Conservation (phyloP, 1,140 invertebrate genomes). For the Eubasilissa regina region DNA sequence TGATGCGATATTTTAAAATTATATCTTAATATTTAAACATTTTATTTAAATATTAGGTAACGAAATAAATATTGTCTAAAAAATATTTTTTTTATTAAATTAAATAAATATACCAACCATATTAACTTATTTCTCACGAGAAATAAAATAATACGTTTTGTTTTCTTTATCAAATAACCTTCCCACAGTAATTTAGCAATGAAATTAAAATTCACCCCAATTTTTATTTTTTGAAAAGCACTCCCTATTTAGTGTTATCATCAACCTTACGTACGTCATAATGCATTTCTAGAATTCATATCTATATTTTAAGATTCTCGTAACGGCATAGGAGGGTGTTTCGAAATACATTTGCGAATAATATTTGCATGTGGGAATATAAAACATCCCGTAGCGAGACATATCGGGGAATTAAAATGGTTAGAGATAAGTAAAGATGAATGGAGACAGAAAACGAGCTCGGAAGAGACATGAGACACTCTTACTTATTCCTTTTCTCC, state of each 20-base stretch:
- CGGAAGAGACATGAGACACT: constrained; percentile 23
- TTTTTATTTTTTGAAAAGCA: background rate
- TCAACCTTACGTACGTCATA: background rate
- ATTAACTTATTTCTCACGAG: no score
- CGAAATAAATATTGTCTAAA: no score
- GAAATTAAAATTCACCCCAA: background rate
- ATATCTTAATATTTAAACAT: no score
- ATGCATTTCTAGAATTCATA: background rate
- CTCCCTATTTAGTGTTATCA: background rate
- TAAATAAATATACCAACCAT: no score
- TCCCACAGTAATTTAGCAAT: background rate
- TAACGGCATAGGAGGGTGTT: background rate
- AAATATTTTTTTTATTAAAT: no score
- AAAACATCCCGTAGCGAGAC: constrained; percentile 50
- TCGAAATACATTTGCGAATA: background rate
- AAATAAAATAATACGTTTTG: no score
- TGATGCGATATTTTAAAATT: no score
- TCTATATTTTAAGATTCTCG: constrained; percentile 6
- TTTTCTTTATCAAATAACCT: no score
- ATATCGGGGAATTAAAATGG: constrained; percentile 53
- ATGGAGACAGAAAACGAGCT: constrained; percentile 42
- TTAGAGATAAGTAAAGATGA: constrained; percentile 47
- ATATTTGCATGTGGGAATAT: constrained; percentile 53
- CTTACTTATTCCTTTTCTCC: background rate
- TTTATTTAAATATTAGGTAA: no score